Evolutionary conservation across 1,140 invertebrate genomes (phyloP).

Genomic region (Asbolus verrucosus): DNA sequence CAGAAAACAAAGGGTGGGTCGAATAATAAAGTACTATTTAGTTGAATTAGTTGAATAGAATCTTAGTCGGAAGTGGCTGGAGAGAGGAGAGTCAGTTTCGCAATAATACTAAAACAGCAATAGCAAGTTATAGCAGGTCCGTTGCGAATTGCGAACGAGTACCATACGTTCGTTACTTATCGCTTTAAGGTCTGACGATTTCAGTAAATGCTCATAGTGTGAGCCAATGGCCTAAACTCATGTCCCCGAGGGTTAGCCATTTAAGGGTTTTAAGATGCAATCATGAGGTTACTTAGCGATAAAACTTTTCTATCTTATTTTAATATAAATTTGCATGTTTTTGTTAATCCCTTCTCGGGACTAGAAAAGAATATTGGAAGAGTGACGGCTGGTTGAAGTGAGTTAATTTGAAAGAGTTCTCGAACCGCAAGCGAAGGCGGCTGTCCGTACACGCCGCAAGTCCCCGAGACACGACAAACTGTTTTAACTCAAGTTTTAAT

Average conservation of each 20-base stretch:
- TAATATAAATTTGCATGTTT: constrained; percentile 65
- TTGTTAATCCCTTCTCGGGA: constrained; percentile 61
- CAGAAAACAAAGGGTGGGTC: constrained; percentile 29
- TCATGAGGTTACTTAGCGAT: constrained; percentile 49
- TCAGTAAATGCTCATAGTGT: constrained; percentile 43
- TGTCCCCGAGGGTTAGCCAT: constrained; percentile 25
- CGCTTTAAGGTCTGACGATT: constrained; percentile 50
- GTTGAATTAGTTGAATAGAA: constrained; percentile 28
- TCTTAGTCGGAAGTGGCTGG: constrained; percentile 29
- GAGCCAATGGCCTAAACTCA: constrained; percentile 38
- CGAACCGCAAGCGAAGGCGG: constrained; percentile 51
- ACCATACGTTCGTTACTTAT: constrained; percentile 47
- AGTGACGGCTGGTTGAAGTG: constrained; percentile 60
- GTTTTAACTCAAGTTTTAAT: constrained; percentile 64
- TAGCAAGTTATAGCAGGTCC: constrained; percentile 41
- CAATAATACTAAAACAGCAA: constrained; percentile 38
- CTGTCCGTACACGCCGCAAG: constrained; percentile 50
- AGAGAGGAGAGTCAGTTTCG: constrained; percentile 25
- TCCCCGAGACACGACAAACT: constrained; percentile 58
- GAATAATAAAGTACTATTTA: constrained; percentile 37
- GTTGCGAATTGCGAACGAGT: constrained; percentile 28
- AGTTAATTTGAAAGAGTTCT: constrained; percentile 61
- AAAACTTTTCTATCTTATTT: constrained; percentile 62
- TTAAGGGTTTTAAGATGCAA: constrained; percentile 41
- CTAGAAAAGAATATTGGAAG: constrained; percentile 58